Evolutionary conservation across 2,113 vertebrate species (phyloP).

Genomic region (Albula goreensis): DNA sequence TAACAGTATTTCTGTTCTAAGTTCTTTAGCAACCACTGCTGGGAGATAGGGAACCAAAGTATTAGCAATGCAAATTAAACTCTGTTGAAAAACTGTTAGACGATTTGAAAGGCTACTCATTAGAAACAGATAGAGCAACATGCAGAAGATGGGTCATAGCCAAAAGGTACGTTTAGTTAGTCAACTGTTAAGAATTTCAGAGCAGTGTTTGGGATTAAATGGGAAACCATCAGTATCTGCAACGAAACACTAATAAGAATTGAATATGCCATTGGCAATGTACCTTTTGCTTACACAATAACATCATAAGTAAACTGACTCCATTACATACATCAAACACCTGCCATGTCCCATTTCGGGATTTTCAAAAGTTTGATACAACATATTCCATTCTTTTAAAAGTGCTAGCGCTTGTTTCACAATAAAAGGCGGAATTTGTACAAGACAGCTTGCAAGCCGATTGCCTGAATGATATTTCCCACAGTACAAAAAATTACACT

Average conservation of each 20-base stretch:
- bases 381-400: neutral
- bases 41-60: neutral
- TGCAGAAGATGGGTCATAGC: no score
- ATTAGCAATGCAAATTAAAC: neutral
- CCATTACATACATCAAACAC: neutral
- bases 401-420: neutral
- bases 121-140: no score
- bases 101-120: no score
- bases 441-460: neutral
- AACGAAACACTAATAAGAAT: no score
- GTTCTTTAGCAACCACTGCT: neutral
- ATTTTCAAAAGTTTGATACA: neutral
- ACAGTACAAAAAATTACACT: neutral
- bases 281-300: no score
- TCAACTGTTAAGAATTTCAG: no score
- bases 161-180: no score
- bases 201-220: no score
- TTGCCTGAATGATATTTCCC: neutral
- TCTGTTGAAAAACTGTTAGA: no score
- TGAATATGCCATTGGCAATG: no score
- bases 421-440: neutral
- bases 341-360: neutral
- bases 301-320: no score
- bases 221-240: no score
- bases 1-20: neutral